phyloP scores from a whole-genome alignment of 2,888 invertebrate species.

The Drosophila longiperda region DNA sequence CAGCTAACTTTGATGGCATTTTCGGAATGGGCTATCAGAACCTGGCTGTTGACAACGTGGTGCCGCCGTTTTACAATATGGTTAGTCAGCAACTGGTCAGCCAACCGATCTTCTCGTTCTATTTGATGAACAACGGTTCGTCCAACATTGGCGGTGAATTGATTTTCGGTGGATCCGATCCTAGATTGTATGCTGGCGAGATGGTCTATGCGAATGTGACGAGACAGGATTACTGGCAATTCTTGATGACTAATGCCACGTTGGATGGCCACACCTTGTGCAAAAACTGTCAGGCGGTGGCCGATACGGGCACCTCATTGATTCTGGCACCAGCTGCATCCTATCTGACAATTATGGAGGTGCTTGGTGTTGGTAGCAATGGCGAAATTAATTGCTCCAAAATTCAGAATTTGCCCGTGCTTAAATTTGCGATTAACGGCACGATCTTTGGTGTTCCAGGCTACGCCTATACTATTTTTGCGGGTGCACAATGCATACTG shows the following conservation, averaged over 20 bases:
- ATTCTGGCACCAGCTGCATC: conserved; percentile 87
- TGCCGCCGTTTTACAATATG: conserved; percentile 96
- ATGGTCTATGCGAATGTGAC: conserved; percentile 90
- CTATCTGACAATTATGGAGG: not conserved
- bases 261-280: conserved; percentile 87
- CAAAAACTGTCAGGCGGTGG: conserved; percentile 88
- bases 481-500: conserved; percentile 91
- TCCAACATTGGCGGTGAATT: conserved; percentile 92
- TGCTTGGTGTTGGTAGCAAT: not conserved
- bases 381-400: conserved; percentile 89
- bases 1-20: conserved; percentile 98
- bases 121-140: conserved; percentile 91
- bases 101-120: conserved; percentile 95
- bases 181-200: conserved; percentile 89
- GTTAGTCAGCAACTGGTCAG: conserved; percentile 89
- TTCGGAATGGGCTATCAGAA: conserved; percentile 94
- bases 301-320: conserved; percentile 97
- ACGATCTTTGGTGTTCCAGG: conserved; percentile 90
- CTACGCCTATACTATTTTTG: conserved; percentile 90
- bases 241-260: conserved; percentile 90
- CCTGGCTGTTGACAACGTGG: conserved; percentile 94
- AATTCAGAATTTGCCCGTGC: conserved; percentile 90
- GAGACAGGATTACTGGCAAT: conserved; percentile 97
- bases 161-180: conserved; percentile 96
- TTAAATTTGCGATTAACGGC: conserved; percentile 91